Evolutionary conservation across 1,140 invertebrate species (phyloP).

Genomic region (Physella acuta): DNA sequence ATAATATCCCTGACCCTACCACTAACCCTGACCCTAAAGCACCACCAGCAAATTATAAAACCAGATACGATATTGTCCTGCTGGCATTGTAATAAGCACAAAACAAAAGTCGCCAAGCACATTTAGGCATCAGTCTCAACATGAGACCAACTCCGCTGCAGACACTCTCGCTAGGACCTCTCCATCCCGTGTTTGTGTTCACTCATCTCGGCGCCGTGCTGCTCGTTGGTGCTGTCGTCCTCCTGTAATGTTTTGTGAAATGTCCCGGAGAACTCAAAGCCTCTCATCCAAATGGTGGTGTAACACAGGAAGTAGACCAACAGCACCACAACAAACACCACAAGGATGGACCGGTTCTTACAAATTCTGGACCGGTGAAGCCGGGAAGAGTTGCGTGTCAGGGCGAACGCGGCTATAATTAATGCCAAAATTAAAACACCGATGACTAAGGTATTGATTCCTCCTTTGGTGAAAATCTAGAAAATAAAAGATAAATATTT

Average conservation of each 20-base stretch:
- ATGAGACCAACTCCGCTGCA: neutral
- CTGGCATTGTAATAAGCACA: too few relatives aligned
- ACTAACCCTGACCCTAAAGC: too few relatives aligned
- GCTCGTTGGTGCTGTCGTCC: neutral
- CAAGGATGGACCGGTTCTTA: slow-evolving; percentile 46
- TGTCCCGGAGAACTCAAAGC: slow-evolving; percentile 48
- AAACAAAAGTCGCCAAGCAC: too few relatives aligned
- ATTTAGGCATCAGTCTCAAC: neutral
- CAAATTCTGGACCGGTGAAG: slow-evolving; percentile 39
- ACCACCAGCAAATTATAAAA: too few relatives aligned
- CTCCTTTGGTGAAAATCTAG: slow-evolving; percentile 32
- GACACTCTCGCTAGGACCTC: neutral
- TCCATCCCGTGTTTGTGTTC: too few relatives aligned
- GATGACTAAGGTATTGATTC: slow-evolving; percentile 32
- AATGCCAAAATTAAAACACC: slow-evolving; percentile 33
- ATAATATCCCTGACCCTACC: too few relatives aligned
- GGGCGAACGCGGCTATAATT: slow-evolving; percentile 34
- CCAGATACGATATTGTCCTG: too few relatives aligned
- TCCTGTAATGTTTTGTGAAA: slow-evolving; percentile 37
- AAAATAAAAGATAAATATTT: too few relatives aligned
- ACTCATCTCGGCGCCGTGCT: neutral
- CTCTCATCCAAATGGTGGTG: slow-evolving; percentile 52
- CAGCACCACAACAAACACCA: slow-evolving; percentile 45
- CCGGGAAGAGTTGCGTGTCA: slow-evolving; percentile 32
- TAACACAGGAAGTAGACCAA: slow-evolving; percentile 53